phyloP scores from a whole-genome alignment of 2,113 vertebrate species.

The Sarotherodon lohbergeri region DNA sequence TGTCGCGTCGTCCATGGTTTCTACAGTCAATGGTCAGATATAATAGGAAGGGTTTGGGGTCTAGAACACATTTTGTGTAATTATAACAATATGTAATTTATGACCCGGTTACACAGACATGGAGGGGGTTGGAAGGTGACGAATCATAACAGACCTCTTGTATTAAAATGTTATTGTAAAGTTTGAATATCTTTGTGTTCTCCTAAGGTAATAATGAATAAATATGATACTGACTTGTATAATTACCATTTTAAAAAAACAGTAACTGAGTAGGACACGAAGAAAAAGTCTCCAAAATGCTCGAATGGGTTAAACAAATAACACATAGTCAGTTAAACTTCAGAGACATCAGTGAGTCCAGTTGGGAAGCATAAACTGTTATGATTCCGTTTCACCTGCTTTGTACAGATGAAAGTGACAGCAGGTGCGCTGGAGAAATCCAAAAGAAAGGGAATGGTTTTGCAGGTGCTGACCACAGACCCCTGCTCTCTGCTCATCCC shows the following conservation, averaged over 20 bases:
- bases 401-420: not conserved
- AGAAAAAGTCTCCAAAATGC: not conserved
- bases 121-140: not conserved
- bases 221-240: not conserved
- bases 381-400: not conserved
- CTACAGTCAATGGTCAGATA: not conserved
- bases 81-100: not conserved
- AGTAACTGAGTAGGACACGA: not conserved
- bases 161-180: not conserved
- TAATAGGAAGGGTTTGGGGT: not conserved
- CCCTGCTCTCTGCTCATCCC: not conserved
- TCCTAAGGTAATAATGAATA: not conserved
- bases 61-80: not conserved
- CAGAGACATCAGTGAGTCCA: not conserved
- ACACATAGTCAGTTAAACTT: not conserved
- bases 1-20: too few relatives aligned
- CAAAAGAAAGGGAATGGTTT: rapidly evolving
- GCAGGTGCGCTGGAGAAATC: not conserved
- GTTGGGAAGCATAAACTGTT: not conserved
- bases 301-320: not conserved
- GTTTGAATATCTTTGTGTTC: not conserved
- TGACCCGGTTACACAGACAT: not conserved
- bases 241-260: not conserved
- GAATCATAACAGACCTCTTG: not conserved
- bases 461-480: not conserved